These are phyloP conservation scores for Felis chaus DNA, from an alignment of 2,113 vertebrate genomes.

Conservation along the genomic window DNA sequence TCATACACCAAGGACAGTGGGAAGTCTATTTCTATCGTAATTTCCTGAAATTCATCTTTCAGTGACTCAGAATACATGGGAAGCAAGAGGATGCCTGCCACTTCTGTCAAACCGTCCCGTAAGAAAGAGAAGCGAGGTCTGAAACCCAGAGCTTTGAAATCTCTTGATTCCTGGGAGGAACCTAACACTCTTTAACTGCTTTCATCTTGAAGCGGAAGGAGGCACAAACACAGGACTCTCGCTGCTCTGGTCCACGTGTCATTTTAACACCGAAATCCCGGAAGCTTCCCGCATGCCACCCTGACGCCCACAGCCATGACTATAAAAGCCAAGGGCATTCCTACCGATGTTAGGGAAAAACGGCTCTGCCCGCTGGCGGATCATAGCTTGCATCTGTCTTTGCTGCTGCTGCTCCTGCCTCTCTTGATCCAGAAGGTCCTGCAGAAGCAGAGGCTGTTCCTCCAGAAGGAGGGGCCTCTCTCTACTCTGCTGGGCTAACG, in stretches of 20 bases:
- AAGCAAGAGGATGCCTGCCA: not conserved
- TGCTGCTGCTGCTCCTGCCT: constrained; percentile 98
- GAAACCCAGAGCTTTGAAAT: not conserved
- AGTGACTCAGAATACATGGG: not conserved
- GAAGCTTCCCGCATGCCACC: not conserved
- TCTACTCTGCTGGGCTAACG: constrained; percentile 85
- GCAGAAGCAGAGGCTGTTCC: constrained; percentile 96
- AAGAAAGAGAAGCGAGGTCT: not conserved
- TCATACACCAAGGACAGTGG: not conserved
- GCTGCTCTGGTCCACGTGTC: not conserved
- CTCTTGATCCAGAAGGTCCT: constrained; percentile 98
- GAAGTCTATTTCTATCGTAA: not conserved
- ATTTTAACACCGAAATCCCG: not conserved
- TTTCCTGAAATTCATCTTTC: constrained; percentile 23
- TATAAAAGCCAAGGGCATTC: not conserved
- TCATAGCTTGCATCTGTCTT: constrained; percentile 98
- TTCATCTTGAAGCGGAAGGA: constrained; percentile 14
- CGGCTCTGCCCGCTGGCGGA: constrained; percentile 92
- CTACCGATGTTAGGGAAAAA: constrained; percentile 93
- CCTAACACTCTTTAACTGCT: not conserved
- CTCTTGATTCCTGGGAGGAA: not conserved
- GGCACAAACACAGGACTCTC: not conserved
- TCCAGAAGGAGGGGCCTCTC: constrained; percentile 93
- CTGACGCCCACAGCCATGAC: rapidly evolving
- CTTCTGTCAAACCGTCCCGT: not conserved